Evolutionary conservation across 2,797 vertebrate genomes (phyloP), one percentile per base, ranked within the genome.

Genomic region (Gambusia yucatana): DNA sequence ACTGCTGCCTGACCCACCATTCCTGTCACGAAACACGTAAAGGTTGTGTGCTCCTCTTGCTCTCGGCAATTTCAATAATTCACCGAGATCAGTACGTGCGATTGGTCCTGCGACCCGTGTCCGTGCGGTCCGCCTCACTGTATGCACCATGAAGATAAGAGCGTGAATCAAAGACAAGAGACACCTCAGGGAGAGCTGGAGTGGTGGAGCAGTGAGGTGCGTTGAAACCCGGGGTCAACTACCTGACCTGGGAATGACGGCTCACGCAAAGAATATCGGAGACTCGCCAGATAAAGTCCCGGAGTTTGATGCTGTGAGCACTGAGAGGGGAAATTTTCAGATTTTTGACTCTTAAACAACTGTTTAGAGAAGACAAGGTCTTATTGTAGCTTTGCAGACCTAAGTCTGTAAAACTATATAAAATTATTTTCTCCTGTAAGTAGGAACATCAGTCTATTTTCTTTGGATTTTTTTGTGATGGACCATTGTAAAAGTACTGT

Each of bases 41-140:
- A 85, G 84, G 83, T 84, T 85, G 82, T 28, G 72, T 75, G 80
- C 88, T 82, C 79, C 84, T 82, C 84, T 86, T 79, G 92, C 92
- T 94, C 90, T 81, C 3, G 86, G 92, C 91, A 77, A 92, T 94
- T 93, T 94, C 84, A 93, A 94, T 94, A 94, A 94, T 93, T 95
- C 91, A 93, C 87, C 89, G 82, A 86, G 93, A 95, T 94, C 91
- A 89, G 89, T 22, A 78, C 76, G 77, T 79, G 84, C 77, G 88
- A 94, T 93, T 89, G 86, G 90, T 88, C 84, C 84, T 44, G 81
- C 33, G 81, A 93, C 91, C 91, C 86, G 85, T 87, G 87, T 91
- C 85, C 87, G 86, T 88, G 88, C 36, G 78, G 85, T 82, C 91
- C 57, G 30, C 80, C 86, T 86, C 82, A 83, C 90, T 90, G 88